These are phyloP conservation scores for Megaustenia siamemsis DNA, from an alignment of 2,888 invertebrate genomes.

Conservation along the genomic window DNA sequence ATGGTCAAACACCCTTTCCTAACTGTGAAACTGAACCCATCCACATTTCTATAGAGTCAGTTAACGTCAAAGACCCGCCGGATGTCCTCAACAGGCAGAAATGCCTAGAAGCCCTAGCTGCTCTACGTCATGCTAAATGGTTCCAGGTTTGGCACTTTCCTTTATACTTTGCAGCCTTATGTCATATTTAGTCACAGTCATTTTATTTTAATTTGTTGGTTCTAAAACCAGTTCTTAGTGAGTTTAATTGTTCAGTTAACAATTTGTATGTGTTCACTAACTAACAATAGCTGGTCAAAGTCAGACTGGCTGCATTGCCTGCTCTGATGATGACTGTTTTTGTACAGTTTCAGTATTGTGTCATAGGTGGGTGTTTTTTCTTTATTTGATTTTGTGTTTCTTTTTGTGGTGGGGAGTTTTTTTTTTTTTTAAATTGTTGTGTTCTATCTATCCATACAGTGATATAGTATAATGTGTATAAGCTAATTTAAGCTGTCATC, in stretches of 20 bases:
- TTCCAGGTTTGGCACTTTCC: conserved; percentile 91
- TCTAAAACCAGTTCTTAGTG: conserved; percentile 47
- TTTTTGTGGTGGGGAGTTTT: neutral
- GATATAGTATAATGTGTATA: neutral
- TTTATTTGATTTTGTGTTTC: neutral
- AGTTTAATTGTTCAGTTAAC: conserved; percentile 17
- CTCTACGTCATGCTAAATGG: conserved; percentile 99
- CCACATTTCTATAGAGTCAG: conserved; percentile 77
- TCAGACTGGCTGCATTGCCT: conserved; percentile 43
- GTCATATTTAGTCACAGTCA: no score
- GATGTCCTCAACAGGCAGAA: conserved; percentile 99
- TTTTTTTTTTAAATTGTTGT: no score
- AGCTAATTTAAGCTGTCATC: neutral
- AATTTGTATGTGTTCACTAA: neutral
- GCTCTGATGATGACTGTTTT: conserved; percentile 2
- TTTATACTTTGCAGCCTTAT: conserved; percentile 60
- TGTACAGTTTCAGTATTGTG: conserved; percentile 22
- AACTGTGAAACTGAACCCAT: conserved; percentile 50
- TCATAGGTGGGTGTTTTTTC: conserved; percentile 47
- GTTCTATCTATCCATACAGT: neutral
- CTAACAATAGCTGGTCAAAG: neutral
- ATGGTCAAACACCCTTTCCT: conserved; percentile 81
- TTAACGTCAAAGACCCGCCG: conserved; percentile 85
- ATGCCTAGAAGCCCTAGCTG: conserved; percentile 99
- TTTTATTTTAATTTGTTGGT: conserved; percentile 10